Base-by-base conservation (phyloP, 1,140 invertebrate genomes). In the Drosophila lacertosa region DNA sequence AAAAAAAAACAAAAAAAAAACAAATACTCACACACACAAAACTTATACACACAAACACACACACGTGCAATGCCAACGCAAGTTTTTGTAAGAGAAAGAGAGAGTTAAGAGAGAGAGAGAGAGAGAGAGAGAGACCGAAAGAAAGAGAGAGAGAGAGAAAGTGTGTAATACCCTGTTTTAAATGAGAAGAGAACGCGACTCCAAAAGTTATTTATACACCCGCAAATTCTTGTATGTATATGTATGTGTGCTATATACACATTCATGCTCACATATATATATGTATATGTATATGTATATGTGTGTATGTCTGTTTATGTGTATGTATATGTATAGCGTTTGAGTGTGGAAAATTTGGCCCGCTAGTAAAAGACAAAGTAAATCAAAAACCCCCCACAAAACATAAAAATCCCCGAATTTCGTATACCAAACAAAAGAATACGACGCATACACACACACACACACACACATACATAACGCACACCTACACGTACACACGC, bases 21-120 rank as follows among this genome's bases (percentile, higher is more conserved):
- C n/a, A 58, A 11, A 33, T n/a, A 33, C 24, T 40, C 11, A 47
- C 2, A 29, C 40, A 57, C 62, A 39, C 37, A 33, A n/a, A n/a
- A n/a, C n/a, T n/a, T 22, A 44, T 4, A 32, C 16, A 44, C 13
- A 15, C 10, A 24, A 13, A 29, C 53, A 39, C n/a, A 47, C 22
- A 33, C 44, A 33, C 63, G 26, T 16, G 11, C 54, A 66, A 55
- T 26, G 20, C 20, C 37, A 20, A 67, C 48, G 16, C 26, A 47
- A 48, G n/a, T 35, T 35, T 33, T 16, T 20, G 15, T n/a, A 24
- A 42, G 20, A 24, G 33, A 26, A 18, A 51, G 11, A 33, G 5
- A 45, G 35, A 40, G 18, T n/a, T n/a, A n/a, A 51, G 10, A 20
- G 15, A 26, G 32, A 60, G 20, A 47, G 32, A 37, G 32, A 54